These are phyloP conservation scores for Lophotis ruficrista DNA, from an alignment of 2,113 vertebrate species.

Conservation along the genomic window DNA sequence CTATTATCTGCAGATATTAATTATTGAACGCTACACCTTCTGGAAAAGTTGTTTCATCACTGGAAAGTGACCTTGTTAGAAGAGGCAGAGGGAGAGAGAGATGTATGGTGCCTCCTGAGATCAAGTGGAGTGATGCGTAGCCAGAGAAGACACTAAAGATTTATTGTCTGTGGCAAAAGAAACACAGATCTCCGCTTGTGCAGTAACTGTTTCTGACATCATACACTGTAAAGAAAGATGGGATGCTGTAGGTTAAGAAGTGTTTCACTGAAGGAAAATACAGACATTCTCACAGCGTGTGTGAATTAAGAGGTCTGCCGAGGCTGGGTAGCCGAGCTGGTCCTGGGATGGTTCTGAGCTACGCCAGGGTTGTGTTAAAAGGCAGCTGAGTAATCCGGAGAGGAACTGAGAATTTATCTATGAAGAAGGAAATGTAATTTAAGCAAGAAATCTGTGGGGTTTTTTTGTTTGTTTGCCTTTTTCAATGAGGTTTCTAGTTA, in stretches of 20 bases:
- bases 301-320: neutral
- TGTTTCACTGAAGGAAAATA: slow-evolving; percentile 28
- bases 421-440: neutral
- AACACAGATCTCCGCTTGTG: slow-evolving; percentile 77
- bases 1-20: slow-evolving; percentile 45
- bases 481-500: neutral
- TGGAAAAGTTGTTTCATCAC: slow-evolving; percentile 60
- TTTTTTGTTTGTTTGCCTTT: neutral
- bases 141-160: slow-evolving; percentile 82
- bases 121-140: slow-evolving; percentile 77
- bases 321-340: neutral
- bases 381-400: neutral
- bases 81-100: slow-evolving; percentile 65
- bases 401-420: neutral
- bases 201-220: slow-evolving; percentile 80
- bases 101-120: slow-evolving; percentile 71
- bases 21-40: slow-evolving; percentile 51
- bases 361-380: neutral
- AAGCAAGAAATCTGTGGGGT: neutral
- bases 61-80: slow-evolving; percentile 80
- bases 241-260: slow-evolving; percentile 57
- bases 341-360: neutral
- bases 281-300: slow-evolving; percentile 5
- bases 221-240: slow-evolving; percentile 56
- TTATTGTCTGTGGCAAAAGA: slow-evolving; percentile 86